Conservation (phyloP, 1,140 invertebrate species). For the Panagrolaimus sp. region DNA sequence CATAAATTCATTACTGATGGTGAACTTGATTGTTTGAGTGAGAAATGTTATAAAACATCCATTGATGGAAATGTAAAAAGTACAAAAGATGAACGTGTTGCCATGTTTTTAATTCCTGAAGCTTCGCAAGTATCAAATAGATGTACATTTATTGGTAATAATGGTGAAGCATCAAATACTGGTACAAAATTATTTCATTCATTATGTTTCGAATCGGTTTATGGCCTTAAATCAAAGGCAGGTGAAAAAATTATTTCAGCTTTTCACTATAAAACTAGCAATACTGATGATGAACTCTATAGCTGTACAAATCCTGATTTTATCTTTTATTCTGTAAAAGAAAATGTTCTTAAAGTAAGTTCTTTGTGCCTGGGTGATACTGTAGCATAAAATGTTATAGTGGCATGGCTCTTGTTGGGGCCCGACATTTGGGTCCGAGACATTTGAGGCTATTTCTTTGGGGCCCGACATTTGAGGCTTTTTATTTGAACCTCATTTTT, state of each 20-base stretch:
- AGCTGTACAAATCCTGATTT: not conserved
- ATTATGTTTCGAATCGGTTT: not conserved
- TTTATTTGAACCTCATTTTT: too few relatives aligned
- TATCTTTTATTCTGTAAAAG: not conserved
- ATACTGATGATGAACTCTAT: too few relatives aligned
- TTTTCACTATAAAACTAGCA: not conserved
- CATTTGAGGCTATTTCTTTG: too few relatives aligned
- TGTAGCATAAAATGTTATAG: too few relatives aligned
- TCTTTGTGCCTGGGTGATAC: too few relatives aligned
- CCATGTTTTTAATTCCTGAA: too few relatives aligned
- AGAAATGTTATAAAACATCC: not conserved
- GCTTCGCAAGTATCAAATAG: too few relatives aligned
- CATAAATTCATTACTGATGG: not conserved
- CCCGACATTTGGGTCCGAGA: too few relatives aligned
- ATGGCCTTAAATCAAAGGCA: not conserved
- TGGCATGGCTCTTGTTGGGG: too few relatives aligned
- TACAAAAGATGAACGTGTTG: too few relatives aligned
- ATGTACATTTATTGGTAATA: too few relatives aligned
- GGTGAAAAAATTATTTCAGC: not conserved
- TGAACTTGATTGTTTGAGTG: not conserved
- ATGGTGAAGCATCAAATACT: too few relatives aligned
- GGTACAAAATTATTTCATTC: not conserved
- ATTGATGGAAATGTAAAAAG: not conserved
- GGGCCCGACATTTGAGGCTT: not conserved
- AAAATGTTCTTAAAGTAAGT: not conserved